These are phyloP conservation scores for Ctena decussata DNA, from an alignment of 2,888 invertebrate species.

Conservation along the genomic window DNA sequence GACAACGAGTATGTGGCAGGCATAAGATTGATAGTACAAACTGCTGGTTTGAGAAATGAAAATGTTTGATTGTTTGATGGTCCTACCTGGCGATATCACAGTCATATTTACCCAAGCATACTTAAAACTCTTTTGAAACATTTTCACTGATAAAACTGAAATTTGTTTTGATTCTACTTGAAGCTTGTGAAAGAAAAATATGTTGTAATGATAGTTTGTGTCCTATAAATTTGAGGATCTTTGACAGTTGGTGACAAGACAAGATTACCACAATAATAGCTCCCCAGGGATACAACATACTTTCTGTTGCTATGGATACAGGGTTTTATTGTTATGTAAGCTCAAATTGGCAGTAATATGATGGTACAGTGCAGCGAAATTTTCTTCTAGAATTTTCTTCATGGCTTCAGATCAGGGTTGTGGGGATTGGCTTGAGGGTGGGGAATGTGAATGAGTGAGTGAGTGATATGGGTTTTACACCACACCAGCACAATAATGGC, in stretches of 20 bases:
- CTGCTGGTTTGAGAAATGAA: too few species aligned
- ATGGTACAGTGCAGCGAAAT: too few species aligned
- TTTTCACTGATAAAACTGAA: neutral
- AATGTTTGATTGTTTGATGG: too few species aligned
- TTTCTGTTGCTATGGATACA: neutral
- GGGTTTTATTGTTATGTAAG: neutral
- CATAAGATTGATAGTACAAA: too few species aligned
- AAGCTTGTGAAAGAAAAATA: neutral
- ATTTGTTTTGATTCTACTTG: neutral
- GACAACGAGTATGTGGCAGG: too few species aligned
- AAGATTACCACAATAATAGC: neutral
- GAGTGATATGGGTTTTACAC: too few species aligned
- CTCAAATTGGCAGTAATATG: too few species aligned
- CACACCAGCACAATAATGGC: too few species aligned
- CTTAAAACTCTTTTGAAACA: neutral
- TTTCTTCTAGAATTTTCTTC: too few species aligned
- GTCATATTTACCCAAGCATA: neutral
- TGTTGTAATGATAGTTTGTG: neutral
- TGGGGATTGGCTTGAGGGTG: too few species aligned
- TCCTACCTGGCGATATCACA: neutral
- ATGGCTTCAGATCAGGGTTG: too few species aligned
- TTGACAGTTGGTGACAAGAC: neutral
- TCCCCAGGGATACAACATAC: neutral
- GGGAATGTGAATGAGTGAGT: too few species aligned
- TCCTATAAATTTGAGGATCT: neutral